These are phyloP conservation scores for Galbula dea DNA, from an alignment of 2,113 vertebrate species.

Conservation along the genomic window DNA sequence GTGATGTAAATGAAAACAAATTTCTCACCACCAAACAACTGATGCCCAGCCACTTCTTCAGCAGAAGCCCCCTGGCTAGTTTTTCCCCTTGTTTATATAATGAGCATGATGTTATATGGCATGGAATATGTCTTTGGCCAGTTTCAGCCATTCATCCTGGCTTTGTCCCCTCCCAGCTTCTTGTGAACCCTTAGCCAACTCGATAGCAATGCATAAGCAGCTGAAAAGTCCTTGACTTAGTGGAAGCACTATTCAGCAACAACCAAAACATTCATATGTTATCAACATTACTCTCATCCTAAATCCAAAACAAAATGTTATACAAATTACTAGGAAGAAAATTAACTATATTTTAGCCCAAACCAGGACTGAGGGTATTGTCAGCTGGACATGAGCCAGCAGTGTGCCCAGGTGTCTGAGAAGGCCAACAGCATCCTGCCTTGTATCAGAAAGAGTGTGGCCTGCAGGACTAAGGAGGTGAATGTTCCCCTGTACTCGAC, in stretches of 20 bases:
- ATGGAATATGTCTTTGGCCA: background rate
- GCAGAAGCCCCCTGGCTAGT: background rate
- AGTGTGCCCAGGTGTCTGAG: too few species aligned
- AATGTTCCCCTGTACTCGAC: too few species aligned
- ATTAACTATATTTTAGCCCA: background rate
- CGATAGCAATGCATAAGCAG: background rate
- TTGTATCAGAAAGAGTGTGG: too few species aligned
- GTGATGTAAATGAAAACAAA: background rate
- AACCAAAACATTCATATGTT: background rate
- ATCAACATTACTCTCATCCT: background rate
- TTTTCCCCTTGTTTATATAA: background rate
- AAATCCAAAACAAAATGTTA: background rate
- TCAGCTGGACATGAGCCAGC: too few species aligned
- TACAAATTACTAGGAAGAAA: background rate
- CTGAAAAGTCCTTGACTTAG: background rate
- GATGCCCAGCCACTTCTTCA: background rate
- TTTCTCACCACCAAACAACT: background rate
- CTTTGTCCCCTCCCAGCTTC: background rate
- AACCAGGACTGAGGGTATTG: background rate
- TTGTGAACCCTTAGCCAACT: background rate
- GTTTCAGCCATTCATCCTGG: too few species aligned
- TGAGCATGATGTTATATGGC: background rate
- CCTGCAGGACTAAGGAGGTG: too few species aligned
- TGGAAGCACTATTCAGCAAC: background rate
- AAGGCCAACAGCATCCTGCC: too few species aligned